These are phyloP conservation scores for Erannis defoliaria DNA, from an alignment of 2,888 invertebrate genomes.

Conservation along the genomic window DNA sequence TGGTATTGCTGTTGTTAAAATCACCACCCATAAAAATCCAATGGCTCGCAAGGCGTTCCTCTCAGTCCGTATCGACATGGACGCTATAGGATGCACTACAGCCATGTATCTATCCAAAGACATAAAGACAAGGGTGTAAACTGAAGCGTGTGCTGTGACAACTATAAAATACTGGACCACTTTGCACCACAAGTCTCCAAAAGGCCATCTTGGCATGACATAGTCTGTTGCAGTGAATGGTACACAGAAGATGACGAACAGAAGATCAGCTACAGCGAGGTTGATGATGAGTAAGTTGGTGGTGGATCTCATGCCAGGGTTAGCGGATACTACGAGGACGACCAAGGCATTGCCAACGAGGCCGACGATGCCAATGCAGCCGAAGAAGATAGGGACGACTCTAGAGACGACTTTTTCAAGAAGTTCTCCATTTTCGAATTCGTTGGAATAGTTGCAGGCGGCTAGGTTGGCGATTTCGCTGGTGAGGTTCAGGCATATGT, in stretches of 20 bases:
- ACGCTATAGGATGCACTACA: slow-evolving; percentile 96
- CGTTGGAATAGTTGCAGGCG: slow-evolving; percentile 74
- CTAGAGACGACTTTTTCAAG: slow-evolving; percentile 89
- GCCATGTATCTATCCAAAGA: slow-evolving; percentile 96
- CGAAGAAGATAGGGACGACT: slow-evolving; percentile 93
- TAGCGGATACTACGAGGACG: slow-evolving; percentile 94
- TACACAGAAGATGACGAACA: slow-evolving; percentile 97
- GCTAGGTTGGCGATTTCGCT: slow-evolving; percentile 67
- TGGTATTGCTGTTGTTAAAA: slow-evolving; percentile 92
- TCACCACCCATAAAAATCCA: slow-evolving; percentile 92
- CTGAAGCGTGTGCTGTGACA: slow-evolving; percentile 96
- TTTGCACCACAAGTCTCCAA: slow-evolving; percentile 96
- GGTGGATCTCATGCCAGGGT: slow-evolving; percentile 96
- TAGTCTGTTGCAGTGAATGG: slow-evolving; percentile 97
- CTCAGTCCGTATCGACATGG: slow-evolving; percentile 94
- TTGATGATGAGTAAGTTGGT: slow-evolving; percentile 97
- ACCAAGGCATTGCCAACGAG: slow-evolving; percentile 95
- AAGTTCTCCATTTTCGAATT: slow-evolving; percentile 82
- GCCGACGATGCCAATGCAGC: slow-evolving; percentile 95
- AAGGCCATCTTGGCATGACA: slow-evolving; percentile 95
- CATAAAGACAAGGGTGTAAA: slow-evolving; percentile 97
- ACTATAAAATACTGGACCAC: slow-evolving; percentile 96
- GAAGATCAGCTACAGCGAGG: slow-evolving; percentile 95
- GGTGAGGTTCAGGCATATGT: slow-evolving; percentile 76
- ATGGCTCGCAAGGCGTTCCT: slow-evolving; percentile 93